phyloP scores from a whole-genome alignment of 2,113 vertebrate genomes.

The Platycercus adscitus region DNA sequence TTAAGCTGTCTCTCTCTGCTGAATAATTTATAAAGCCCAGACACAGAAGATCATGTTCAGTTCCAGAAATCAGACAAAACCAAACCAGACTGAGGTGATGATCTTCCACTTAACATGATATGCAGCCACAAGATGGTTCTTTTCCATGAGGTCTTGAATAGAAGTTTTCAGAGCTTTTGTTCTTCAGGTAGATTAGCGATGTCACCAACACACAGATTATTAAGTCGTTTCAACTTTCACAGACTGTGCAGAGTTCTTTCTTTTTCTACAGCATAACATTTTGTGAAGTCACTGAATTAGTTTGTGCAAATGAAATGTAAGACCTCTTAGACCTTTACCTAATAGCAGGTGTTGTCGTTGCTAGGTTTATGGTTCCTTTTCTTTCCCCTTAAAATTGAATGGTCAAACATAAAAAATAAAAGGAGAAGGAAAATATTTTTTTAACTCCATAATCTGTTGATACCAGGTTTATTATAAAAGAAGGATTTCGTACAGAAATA shows the following conservation, averaged over 20 bases:
- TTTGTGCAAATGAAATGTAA: slow-evolving; percentile 27
- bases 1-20: neutral
- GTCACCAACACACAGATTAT: neutral
- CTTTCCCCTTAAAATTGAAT: neutral
- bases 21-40: slow-evolving; percentile 6
- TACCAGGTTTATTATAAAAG: neutral
- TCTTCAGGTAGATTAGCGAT: neutral
- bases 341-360: neutral
- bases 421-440: neutral
- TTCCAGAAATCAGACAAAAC: neutral
- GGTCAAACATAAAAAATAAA: neutral
- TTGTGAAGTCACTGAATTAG: neutral
- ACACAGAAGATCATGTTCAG: neutral
- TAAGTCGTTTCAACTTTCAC: neutral
- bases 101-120: neutral
- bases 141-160: neutral
- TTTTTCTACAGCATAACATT: neutral
- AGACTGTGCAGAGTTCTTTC: neutral
- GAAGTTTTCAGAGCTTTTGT: neutral
- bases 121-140: neutral
- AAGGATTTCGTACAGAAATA: neutral
- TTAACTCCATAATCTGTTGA: neutral
- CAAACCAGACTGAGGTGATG: neutral
- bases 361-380: neutral
- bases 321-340: neutral